These are phyloP conservation scores for Drosophila helvetica DNA, from an alignment of 2,888 invertebrate genomes.

Conservation along the genomic window DNA sequence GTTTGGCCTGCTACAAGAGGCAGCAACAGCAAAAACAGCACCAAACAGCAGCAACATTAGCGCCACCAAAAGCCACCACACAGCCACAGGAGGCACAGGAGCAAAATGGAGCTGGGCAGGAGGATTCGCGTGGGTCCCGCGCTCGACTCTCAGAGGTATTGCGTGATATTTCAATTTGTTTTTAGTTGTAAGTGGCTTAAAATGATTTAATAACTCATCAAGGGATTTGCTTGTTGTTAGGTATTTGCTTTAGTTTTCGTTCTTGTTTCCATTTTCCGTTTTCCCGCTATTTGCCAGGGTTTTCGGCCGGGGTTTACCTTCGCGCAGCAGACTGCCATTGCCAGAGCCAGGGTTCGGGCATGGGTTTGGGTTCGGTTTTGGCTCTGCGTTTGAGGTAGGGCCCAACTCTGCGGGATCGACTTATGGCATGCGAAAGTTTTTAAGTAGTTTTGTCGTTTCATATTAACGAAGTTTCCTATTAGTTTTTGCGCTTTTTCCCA, in stretches of 20 bases:
- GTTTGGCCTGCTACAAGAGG: constrained; percentile 75
- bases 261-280: constrained; percentile 35
- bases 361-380: constrained; percentile 9
- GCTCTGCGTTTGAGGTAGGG: constrained; percentile 5
- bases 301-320: constrained; percentile 22
- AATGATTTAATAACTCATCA: constrained; percentile 81
- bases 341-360: constrained; percentile 19
- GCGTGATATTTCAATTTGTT: constrained; percentile 81
- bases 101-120: constrained; percentile 2
- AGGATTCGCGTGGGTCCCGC: constrained; percentile 60
- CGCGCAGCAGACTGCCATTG: constrained; percentile 2
- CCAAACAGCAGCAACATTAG: constrained; percentile 18
- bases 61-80: constrained; percentile 19
- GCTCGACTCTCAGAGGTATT: constrained; percentile 72
- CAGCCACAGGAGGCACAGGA: constrained; percentile 27
- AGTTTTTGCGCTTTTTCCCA: constrained; percentile 76
- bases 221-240: constrained; percentile 79
- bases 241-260: constrained; percentile 71
- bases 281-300: constrained; percentile 30
- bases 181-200: constrained; percentile 81
- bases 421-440: constrained; percentile 71
- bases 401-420: constrained; percentile 32
- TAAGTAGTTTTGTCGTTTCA: constrained; percentile 76
- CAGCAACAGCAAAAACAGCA: constrained; percentile 40
- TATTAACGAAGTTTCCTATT: constrained; percentile 76